A percentile compares a stretch with the other conserved stretches of the same genome.
phyloP scores from a whole-genome alignment of 2,113 vertebrate species.

The Neotoma lepida region DNA sequence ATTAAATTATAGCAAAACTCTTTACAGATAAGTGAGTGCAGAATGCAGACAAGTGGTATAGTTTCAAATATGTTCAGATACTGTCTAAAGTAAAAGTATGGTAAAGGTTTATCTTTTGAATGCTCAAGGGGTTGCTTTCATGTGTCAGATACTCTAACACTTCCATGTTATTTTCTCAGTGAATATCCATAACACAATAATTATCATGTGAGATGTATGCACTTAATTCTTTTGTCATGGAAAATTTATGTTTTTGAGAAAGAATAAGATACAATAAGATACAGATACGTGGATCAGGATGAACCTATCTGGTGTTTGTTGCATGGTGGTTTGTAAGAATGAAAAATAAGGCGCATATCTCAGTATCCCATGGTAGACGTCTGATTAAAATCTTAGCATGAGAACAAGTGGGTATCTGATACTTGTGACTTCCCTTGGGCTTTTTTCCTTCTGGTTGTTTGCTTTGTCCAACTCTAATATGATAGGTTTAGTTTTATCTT shows the following conservation, averaged over 20 bases:
- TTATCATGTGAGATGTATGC: too few relatives aligned
- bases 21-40: background rate
- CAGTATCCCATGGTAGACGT: background rate
- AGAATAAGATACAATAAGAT: background rate
- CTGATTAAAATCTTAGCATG: background rate
- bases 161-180: background rate
- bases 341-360: background rate
- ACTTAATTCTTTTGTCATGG: background rate
- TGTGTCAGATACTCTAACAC: background rate
- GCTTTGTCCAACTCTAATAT: too few relatives aligned
- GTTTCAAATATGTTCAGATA: background rate
- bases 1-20: background rate
- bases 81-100: background rate
- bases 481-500: too few relatives aligned
- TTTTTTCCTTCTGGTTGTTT: too few relatives aligned
- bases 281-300: background rate
- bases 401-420: background rate
- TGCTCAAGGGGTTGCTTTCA: background rate
- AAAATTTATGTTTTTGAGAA: conserved; percentile 4
- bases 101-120: background rate
- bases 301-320: background rate
- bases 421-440: too few relatives aligned
- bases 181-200: background rate
- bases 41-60: background rate
- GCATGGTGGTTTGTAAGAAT: background rate